Evolutionary conservation across 1,140 invertebrate genomes (phyloP).

Genomic region (Sitobion miscanthi): DNA sequence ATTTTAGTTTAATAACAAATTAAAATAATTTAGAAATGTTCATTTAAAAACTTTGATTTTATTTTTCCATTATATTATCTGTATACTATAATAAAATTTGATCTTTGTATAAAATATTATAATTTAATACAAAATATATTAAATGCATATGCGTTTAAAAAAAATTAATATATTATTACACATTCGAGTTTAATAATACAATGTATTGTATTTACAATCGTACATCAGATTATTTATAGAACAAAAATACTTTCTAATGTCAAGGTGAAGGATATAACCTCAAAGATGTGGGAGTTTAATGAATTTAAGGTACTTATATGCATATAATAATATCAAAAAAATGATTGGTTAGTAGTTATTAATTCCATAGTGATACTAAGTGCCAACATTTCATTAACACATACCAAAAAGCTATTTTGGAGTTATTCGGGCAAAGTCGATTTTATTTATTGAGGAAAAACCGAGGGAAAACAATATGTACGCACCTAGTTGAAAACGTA

Average conservation of each 20-base stretch:
- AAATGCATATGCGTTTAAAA: not conserved
- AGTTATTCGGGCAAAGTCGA: not conserved
- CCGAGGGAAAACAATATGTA: too few species aligned
- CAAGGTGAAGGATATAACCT: not conserved
- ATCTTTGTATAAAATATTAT: not conserved
- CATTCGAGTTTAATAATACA: not conserved
- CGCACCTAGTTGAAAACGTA: not conserved
- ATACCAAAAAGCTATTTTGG: not conserved
- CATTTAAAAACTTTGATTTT: not conserved
- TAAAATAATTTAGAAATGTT: not conserved
- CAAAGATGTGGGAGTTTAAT: not conserved
- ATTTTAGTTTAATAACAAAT: not conserved
- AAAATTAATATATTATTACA: not conserved
- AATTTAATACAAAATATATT: not conserved
- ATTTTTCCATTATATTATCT: not conserved
- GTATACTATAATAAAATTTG: not conserved
- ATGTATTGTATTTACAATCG: not conserved
- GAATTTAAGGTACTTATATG: too few species aligned
- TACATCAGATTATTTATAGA: not conserved
- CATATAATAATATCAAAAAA: not conserved
- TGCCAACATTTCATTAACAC: not conserved
- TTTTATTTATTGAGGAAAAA: not conserved
- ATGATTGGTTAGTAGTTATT: not conserved
- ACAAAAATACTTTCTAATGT: slow-evolving; percentile 21
- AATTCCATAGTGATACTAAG: not conserved